Conservation (phyloP, 2,888 invertebrate species). For the Cantharis lateralis region DNA sequence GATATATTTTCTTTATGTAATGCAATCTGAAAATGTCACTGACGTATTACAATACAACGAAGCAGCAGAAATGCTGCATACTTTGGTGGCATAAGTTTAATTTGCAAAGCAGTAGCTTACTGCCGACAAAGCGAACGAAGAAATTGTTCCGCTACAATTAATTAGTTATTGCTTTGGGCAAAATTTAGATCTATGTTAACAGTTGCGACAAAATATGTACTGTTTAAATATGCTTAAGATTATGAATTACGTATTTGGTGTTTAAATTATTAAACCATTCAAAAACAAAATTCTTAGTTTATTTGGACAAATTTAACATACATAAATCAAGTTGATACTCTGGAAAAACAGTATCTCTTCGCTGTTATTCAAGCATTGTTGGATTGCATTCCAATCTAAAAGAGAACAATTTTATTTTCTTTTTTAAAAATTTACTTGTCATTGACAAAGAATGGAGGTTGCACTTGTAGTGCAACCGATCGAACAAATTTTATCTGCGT, state of each 20-base stretch:
- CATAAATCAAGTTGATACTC: neutral
- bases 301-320: neutral
- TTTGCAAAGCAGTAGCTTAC: conserved; percentile 49
- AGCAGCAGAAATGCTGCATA: conserved; percentile 50
- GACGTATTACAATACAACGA: conserved; percentile 53
- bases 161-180: conserved; percentile 43
- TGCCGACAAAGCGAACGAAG: conserved; percentile 53
- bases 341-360: neutral
- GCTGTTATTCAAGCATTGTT: neutral
- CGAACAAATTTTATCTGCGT: neutral
- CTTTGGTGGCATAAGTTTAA: conserved; percentile 56
- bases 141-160: conserved; percentile 47
- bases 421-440: no score
- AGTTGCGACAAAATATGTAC: conserved; percentile 13
- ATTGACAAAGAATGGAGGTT: neutral
- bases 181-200: conserved; percentile 20
- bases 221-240: neutral
- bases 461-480: neutral
- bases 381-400: no score
- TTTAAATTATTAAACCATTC: neutral
- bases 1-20: conserved; percentile 43
- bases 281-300: neutral
- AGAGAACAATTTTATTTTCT: no score
- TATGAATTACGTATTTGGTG: neutral
- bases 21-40: conserved; percentile 53